Evolutionary conservation across 2,113 vertebrate species (phyloP).

Genomic region (Orientallactaga bullata): DNA sequence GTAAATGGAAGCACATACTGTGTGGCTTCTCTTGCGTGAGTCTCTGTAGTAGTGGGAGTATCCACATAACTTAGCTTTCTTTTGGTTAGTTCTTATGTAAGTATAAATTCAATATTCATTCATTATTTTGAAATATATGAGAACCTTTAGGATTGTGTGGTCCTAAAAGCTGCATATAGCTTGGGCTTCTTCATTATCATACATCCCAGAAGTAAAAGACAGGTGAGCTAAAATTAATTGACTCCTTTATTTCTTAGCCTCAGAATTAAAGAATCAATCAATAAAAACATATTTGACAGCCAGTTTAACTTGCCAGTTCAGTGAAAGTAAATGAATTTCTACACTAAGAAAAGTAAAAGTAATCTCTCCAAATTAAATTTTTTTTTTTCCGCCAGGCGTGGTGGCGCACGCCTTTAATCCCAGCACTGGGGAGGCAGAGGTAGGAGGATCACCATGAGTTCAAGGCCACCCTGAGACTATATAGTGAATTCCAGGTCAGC

Average conservation of each 20-base stretch:
- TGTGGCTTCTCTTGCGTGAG: neutral
- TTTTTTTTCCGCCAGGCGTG: neutral
- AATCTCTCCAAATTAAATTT: neutral
- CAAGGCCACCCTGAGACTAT: too few species aligned
- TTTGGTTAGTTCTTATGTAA: neutral
- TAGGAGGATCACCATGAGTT: too few species aligned
- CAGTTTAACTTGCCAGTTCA: neutral
- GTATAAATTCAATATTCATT: neutral
- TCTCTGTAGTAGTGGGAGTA: neutral
- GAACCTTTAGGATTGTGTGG: neutral
- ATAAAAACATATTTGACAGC: neutral
- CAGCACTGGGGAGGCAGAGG: too few species aligned
- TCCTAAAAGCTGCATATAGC: neutral
- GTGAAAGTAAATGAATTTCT: slow-evolving; percentile 29
- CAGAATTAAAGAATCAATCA: neutral
- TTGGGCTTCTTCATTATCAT: neutral
- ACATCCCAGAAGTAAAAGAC: neutral
- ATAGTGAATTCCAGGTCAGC: too few species aligned
- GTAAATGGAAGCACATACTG: neutral
- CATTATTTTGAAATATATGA: slow-evolving; percentile 18
- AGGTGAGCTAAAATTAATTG: neutral
- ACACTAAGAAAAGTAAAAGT: neutral
- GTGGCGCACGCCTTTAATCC: too few species aligned
- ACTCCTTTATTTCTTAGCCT: neutral
- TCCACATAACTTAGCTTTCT: neutral